A percentile compares a stretch with the other conserved stretches of the same genome.
Conservation (phyloP, 2,797 vertebrate genomes). For the Gambelia wislizenii region DNA sequence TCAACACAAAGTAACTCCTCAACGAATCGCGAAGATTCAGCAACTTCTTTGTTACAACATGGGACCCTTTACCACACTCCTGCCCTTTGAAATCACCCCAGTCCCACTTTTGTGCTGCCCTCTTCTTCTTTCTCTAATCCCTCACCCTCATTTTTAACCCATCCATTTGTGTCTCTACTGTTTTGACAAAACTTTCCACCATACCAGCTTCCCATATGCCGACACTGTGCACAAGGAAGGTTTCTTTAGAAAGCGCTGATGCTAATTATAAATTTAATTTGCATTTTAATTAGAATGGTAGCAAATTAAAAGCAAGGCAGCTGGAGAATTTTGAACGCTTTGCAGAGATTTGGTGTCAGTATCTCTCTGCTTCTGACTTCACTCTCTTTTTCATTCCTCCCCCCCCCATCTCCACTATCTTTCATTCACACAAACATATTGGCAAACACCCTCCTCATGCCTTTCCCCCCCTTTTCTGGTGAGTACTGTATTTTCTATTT, state of each 20-base stretch:
- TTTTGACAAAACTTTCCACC: slow-evolving; percentile 87
- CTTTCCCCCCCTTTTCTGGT: slow-evolving; percentile 48
- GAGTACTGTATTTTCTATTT: slow-evolving; percentile 63
- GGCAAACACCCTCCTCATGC: slow-evolving; percentile 74
- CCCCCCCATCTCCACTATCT: slow-evolving; percentile 74
- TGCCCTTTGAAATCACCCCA: slow-evolving; percentile 59
- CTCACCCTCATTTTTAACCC: slow-evolving; percentile 53
- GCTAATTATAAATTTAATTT: slow-evolving; percentile 99
- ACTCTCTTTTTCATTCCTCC: slow-evolving; percentile 75
- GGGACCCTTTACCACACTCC: slow-evolving; percentile 70
- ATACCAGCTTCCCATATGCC: slow-evolving; percentile 97
- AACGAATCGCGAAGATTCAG: slow-evolving; percentile 81
- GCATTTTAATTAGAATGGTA: slow-evolving; percentile 99
- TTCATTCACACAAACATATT: slow-evolving; percentile 79
- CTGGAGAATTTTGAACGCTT: slow-evolving; percentile 99
- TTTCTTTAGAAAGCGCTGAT: slow-evolving; percentile 98
- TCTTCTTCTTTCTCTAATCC: slow-evolving; percentile 52
- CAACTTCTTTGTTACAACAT: slow-evolving; percentile 81
- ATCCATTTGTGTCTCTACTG: slow-evolving; percentile 74
- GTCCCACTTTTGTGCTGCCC: slow-evolving; percentile 19
- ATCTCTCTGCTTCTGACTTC: slow-evolving; percentile 79
- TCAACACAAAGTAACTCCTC: slow-evolving; percentile 88
- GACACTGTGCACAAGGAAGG: slow-evolving; percentile 93
- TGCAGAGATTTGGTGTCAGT: slow-evolving; percentile 86
- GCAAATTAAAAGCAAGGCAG: slow-evolving; percentile 99